Conservation (phyloP, 2,797 vertebrate genomes). For the Scyliorhinus canicula region DNA sequence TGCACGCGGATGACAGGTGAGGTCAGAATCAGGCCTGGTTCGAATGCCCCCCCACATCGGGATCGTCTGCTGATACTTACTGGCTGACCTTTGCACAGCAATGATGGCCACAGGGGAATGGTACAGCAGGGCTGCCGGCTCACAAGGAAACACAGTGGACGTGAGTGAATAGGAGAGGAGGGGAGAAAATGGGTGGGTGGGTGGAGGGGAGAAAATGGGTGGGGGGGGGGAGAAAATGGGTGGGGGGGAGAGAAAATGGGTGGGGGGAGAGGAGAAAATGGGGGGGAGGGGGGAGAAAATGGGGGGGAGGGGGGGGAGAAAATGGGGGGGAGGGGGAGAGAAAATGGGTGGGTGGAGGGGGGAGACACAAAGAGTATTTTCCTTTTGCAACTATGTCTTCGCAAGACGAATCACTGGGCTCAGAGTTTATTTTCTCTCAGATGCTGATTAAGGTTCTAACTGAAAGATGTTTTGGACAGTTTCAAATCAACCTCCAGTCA, state of each 20-base stretch:
- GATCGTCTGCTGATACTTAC: not conserved
- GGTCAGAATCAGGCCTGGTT: not conserved
- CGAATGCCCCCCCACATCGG: not conserved
- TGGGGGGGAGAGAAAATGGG: no score
- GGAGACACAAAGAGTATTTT: not conserved
- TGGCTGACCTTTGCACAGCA: not conserved
- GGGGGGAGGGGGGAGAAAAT: not conserved
- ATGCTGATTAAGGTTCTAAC: not conserved
- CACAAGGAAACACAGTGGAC: not conserved
- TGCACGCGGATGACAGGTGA: not conserved
- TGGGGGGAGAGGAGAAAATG: no score
- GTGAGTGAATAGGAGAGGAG: not conserved
- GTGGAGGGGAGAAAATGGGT: not conserved
- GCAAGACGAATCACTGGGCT: not conserved
- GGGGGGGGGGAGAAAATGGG: not conserved
- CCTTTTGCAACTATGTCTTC: not conserved
- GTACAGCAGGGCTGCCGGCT: not conserved
- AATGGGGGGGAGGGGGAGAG: not conserved
- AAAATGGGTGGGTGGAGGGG: not conserved
- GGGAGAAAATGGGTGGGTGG: not conserved
- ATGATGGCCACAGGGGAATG: not conserved
- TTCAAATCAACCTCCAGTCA: constrained; percentile 27
- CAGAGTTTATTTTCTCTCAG: not conserved
- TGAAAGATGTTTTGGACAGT: not conserved
- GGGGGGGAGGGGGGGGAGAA: no score